Evolutionary conservation across 2,113 vertebrate genomes (phyloP).

Genomic region (Rutilus rutilus): DNA sequence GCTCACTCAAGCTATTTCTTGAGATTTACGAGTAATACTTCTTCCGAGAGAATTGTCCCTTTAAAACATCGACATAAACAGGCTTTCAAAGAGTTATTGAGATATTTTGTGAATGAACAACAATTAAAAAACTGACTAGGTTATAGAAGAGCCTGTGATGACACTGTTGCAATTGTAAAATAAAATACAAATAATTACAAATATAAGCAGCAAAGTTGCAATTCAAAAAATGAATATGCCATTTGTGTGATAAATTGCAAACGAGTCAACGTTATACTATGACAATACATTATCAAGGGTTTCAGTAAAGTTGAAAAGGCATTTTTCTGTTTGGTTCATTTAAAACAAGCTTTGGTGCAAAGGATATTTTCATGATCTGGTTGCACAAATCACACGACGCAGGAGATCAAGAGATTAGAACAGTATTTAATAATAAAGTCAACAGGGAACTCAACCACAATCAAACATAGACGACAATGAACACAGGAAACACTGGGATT

Average conservation of each 20-base stretch:
- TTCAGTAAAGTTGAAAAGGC: background rate
- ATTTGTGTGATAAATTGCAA: background rate
- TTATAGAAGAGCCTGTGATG: background rate
- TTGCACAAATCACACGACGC: too few relatives aligned
- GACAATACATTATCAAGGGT: background rate
- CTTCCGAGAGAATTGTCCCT: background rate
- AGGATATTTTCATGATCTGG: too few relatives aligned
- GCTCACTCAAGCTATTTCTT: conserved; percentile 18
- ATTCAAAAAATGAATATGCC: background rate
- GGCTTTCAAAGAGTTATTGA: too few relatives aligned
- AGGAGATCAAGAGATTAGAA: too few relatives aligned
- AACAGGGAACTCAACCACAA: too few relatives aligned
- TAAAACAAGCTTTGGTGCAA: too few relatives aligned
- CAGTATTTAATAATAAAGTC: too few relatives aligned
- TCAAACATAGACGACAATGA: too few relatives aligned
- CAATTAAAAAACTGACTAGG: background rate
- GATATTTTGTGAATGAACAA: background rate
- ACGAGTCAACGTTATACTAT: background rate
- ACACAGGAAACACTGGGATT: too few relatives aligned
- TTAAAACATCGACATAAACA: background rate
- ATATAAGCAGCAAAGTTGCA: background rate
- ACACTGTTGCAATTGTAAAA: background rate
- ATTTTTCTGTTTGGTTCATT: background rate
- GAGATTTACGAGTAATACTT: background rate
- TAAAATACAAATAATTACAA: background rate